Conservation (phyloP, 2,113 vertebrate genomes). For the Sprattus sprattus region DNA sequence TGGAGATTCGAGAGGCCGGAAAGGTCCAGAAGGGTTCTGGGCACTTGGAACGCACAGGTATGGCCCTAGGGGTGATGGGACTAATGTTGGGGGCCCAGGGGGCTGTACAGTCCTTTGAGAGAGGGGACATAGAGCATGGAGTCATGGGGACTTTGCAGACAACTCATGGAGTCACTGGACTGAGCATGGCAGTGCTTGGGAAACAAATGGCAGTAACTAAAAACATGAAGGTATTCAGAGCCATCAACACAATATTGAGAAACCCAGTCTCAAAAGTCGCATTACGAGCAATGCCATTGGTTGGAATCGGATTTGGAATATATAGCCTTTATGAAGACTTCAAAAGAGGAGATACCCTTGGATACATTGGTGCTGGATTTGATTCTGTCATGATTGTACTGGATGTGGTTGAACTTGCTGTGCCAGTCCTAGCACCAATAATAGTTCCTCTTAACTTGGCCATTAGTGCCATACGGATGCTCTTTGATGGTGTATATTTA, state of each 20-base stretch:
- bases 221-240: neutral
- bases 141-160: slow-evolving; percentile 20
- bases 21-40: neutral
- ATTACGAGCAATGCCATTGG: slow-evolving; percentile 17
- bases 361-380: slow-evolving; percentile 20
- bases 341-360: slow-evolving; percentile 23
- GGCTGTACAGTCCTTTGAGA: slow-evolving; percentile 18
- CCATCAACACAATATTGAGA: slow-evolving; percentile 12
- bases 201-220: neutral
- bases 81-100: slow-evolving; percentile 18
- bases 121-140: slow-evolving; percentile 20
- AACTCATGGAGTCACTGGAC: slow-evolving; percentile 9
- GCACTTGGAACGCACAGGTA: slow-evolving; percentile 24
- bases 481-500: slow-evolving; percentile 46
- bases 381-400: slow-evolving; percentile 22
- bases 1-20: neutral
- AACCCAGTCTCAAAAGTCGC: neutral
- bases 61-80: neutral
- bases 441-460: slow-evolving; percentile 38
- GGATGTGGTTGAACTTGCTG: slow-evolving; percentile 19
- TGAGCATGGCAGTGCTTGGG: slow-evolving; percentile 24
- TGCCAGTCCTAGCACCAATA: slow-evolving; percentile 46
- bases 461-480: slow-evolving; percentile 45
- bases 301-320: slow-evolving; percentile 31
- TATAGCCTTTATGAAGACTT: slow-evolving; percentile 32